Evolutionary conservation across 2,888 invertebrate genomes (phyloP).

Genomic region (Chrysopilus asiliformis): DNA sequence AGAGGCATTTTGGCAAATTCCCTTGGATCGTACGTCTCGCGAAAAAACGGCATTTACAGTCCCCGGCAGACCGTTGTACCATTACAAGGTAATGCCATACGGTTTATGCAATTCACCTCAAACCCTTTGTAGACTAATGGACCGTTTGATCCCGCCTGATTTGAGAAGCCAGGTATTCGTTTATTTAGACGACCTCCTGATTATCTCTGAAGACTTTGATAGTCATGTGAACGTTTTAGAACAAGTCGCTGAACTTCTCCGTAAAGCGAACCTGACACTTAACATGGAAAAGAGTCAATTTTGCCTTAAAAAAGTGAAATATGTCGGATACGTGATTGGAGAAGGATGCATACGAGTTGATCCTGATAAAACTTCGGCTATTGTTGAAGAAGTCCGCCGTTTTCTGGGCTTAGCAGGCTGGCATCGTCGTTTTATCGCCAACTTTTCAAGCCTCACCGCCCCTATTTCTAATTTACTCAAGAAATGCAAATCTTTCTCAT

Average conservation of each 20-base stretch:
- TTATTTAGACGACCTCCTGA: constrained; percentile 5
- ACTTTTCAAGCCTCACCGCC: constrained; percentile 11
- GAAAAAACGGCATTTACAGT: no score
- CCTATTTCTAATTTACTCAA: constrained; percentile 13
- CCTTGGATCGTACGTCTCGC: no score
- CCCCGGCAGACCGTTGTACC: no score
- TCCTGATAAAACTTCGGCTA: constrained; percentile 10
- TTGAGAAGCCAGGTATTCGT: neutral
- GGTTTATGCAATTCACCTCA: no score
- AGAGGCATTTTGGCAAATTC: no score
- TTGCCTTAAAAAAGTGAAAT: neutral
- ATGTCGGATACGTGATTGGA: constrained; percentile 13
- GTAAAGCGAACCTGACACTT: neutral
- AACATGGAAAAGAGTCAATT: neutral
- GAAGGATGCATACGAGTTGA: constrained; percentile 12
- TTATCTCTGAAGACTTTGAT: neutral
- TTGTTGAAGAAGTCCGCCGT: constrained; percentile 10
- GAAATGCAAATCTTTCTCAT: constrained; percentile 3
- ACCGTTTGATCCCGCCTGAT: neutral
- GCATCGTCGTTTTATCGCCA: no score
- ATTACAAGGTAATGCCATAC: no score
- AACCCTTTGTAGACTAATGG: no score
- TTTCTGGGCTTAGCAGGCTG: constrained; percentile 16
- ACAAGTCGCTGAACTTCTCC: neutral
- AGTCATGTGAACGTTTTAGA: neutral